Base-by-base conservation (phyloP, 64 coral and sea anemone genomes). In the Acropora tenuis region DNA sequence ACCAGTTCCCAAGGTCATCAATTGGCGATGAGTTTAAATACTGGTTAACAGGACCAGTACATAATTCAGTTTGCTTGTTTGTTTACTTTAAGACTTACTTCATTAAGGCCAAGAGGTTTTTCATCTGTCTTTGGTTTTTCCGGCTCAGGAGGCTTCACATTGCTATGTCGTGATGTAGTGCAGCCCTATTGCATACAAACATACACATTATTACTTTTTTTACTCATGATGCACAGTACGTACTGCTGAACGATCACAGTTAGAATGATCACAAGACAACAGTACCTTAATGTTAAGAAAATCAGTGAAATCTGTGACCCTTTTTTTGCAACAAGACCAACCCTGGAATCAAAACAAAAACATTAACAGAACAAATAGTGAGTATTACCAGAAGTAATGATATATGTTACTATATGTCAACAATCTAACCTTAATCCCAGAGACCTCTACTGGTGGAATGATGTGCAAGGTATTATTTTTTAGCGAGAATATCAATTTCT, bases 251-350 rank as follows among this genome's bases (percentile, higher is more conserved):
- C 5, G 2, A 10, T 55, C 52, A 55, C 13, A 16, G 1, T 30
- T 43, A 52, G 78, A 8, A 19, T 55, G 52, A 55, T 10, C 52
- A 55, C 52, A 55, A 5, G 6, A 55, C 2, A 55, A 5, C 52
- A 55, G 84, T 98, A 98, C 96, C 61, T 52, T 11, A 48, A 98
- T 98, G 82, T 98, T 98, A 2, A 98, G 88, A 87, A 98, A 98
- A 77, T 98, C 96, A 53, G 96, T 98, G 47, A 98, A 98, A 78
- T 98, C 96, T 78, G 93, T 95, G 3, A 98, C 96, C 63, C 96
- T 95, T 76, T 90, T 98, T 60, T 93, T 93, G 76, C 96, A 98
- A 68, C 96, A 98, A 3, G 96, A 98, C 96, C 96, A 98, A 16
- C 96, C 96, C 96, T 98, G 72, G 7, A 48, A 68, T 77, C 63